Base-by-base conservation (phyloP, 1,140 invertebrate genomes). In the Aricia agestis region DNA sequence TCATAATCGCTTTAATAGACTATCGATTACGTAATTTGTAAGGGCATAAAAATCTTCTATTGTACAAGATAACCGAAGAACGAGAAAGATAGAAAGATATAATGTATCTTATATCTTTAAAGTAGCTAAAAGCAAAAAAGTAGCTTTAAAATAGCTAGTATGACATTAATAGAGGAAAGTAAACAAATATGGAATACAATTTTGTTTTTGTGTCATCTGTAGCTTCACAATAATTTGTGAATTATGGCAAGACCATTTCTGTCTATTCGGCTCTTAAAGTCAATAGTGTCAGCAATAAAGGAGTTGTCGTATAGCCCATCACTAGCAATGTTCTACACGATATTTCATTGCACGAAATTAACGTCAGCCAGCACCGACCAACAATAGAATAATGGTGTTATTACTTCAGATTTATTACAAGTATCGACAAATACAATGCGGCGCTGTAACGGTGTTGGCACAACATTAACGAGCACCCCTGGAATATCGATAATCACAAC, bases 321-420 rank as follows among this genome's bases (percentile, higher is more conserved):
- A 65, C 59, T 61, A 63, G 61, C 31, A 61, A 69, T 74, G 72
- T 76, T 68, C 59, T 75, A 74, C 65, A 77, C 72, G 70, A 75
- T 72, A 77, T 69, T 74, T 59, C 71, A 72, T 69, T 73, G 70
- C 65, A 75, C 76, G 71, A 75, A 77, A 77, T 77, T 77, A 77
- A 77, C 76, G 76, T 77, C 76, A 77, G 75, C 76, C 70, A 67
- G 72, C 69, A 68, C 67, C 63, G 69, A 72, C 69, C 75, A 76
- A 76, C 75, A 76, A 76, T 76, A 70, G 76, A 75, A 79, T 77
- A 79, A 79, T 79, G 72, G 77, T 70, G 76, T 79, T 79, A 79
- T 77, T 79, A 79, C 72, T 75, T 74, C 66, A 74, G 74, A 79
- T 79, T 79, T 77, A 79, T 76, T 77, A 77, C 74, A 66, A 73